A percentile compares a stretch with the other conserved stretches of the same genome.
Conservation (phyloP, 2,888 invertebrate species). For the Orthosia incerta region DNA sequence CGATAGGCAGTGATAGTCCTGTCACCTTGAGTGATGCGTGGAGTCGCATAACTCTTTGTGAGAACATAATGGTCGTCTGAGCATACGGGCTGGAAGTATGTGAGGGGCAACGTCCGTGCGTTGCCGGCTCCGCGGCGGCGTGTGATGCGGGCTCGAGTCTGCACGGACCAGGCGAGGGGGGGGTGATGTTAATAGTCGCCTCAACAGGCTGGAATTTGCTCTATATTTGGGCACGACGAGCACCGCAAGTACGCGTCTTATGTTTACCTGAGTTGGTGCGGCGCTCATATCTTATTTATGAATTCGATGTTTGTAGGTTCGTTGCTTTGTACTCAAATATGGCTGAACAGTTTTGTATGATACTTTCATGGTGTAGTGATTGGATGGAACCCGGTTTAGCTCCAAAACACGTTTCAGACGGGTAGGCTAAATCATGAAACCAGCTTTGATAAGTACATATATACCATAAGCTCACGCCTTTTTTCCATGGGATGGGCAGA, state of each 20-base stretch:
- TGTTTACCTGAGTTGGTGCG: slow-evolving; percentile 48
- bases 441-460: no score
- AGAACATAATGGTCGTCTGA: slow-evolving; percentile 28
- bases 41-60: slow-evolving; percentile 34
- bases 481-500: no score
- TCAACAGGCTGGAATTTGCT: slow-evolving; percentile 73
- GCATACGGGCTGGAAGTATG: slow-evolving; percentile 43
- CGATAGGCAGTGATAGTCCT: slow-evolving; percentile 5
- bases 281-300: slow-evolving; percentile 16
- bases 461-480: no score
- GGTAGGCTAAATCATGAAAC: not conserved
- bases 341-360: not conserved
- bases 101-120: slow-evolving; percentile 56
- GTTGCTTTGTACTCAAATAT: not conserved
- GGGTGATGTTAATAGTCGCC: slow-evolving; percentile 63
- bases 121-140: slow-evolving; percentile 46
- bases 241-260: slow-evolving; percentile 48
- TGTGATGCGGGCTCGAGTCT: slow-evolving; percentile 47
- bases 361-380: not conserved
- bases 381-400: not conserved
- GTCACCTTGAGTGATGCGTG: slow-evolving; percentile 1
- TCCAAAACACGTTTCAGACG: not conserved
- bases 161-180: slow-evolving; percentile 43
- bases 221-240: slow-evolving; percentile 76
- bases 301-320: not conserved